Evolutionary conservation across 92 coral and sea anemone genomes (phyloP), one percentile per base, ranked within the genome.

Genomic region (Porites cylindrica): DNA sequence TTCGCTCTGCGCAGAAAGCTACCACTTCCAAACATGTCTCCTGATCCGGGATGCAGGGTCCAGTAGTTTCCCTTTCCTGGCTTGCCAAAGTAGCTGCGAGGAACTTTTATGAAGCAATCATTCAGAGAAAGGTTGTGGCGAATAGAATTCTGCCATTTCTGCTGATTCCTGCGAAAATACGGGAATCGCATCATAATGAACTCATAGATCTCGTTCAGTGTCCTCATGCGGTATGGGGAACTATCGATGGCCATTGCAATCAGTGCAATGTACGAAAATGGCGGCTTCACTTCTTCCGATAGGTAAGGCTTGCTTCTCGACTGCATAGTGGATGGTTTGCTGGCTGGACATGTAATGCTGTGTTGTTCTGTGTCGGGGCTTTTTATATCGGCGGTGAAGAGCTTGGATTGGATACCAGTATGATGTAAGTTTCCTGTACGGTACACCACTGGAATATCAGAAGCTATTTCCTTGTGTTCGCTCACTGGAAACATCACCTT

Each of bases 111-210:
- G 88, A 97, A 97, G 91, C 99, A 97, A 56, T 97, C 99, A 94
- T 97, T 97, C 19, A 97, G 89, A 50, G 97, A 95, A 11, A 97
- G 89, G 76, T 97, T 97, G 77, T 97, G 99, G 10, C 99, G 94
- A 56, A 97, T 97, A 4, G 99, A 97, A 73, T 97, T 97, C 91
- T 97, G 99, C 99, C 99, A 97, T 82, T 97, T 97, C 81, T 97
- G 99, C 76, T 97, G 99, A 70, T 97, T 97, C 75, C 93, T 97
- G 58, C 99, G 95, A 68, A 97, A 97, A 80, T 97, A 97, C 6
- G 99, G 99, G 68, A 97, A 97, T 0, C 71, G 17, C 32, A 19
- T 24, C 71, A 56, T 56, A 70, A 97, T 97, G 79, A 88, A 97
- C 80, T 97, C 99, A 90, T 97, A 97, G 67, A 97, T 93, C 72